Evolutionary conservation across 2,797 vertebrate genomes (phyloP), one percentile per base, ranked within the genome.

Genomic region (Tiaroga cobitis): DNA sequence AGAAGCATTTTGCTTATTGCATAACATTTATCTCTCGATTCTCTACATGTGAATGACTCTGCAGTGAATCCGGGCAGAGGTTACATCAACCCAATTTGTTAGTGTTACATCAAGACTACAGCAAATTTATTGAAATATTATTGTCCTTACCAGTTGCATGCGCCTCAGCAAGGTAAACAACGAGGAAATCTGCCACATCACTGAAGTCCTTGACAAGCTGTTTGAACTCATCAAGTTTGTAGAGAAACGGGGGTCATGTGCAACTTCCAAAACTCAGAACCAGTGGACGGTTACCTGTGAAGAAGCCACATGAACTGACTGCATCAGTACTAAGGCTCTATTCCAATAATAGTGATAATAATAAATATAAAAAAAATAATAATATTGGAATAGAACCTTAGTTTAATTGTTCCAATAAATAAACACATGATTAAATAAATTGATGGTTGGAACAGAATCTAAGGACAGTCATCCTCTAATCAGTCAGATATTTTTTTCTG

Each of bases 181-280:
- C 94, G 2, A 98, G 94, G 76, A 98, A 98, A 92, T 99, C 97
- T 0, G 96, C 96, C 56, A 94, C 74, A 0, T 93, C 93, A 32
- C 90, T 49, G 81, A 97, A 98, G 86, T 98, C 96, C 93, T 93
- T 92, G 91, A 97, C 87, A 85, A 99, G 96, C 87, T 94, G 92
- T 91, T 97, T 98, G 93, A 98, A 98, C 93, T 98, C 96, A 65
- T 94, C 94, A 89, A 98, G 96, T 93, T 96, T 98, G 85, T 92
- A 95, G 89, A 98, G 95, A 90, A 99, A 99, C 1, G 97, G 97
- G 90, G 97, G 97, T 99, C 97, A 98, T 91, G 97, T 97, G 89
- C 97, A 98, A 5, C 97, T 99, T 83, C 97, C 97, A 89, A 99
- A 99, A 90, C 94, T 97, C 90, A 98, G 85, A 80, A 98, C 96